Percentiles rank a stretch among this genome's conserved stretches.
Evolutionary conservation across 1,140 invertebrate species (phyloP).

Genomic region (Battus philenor): DNA sequence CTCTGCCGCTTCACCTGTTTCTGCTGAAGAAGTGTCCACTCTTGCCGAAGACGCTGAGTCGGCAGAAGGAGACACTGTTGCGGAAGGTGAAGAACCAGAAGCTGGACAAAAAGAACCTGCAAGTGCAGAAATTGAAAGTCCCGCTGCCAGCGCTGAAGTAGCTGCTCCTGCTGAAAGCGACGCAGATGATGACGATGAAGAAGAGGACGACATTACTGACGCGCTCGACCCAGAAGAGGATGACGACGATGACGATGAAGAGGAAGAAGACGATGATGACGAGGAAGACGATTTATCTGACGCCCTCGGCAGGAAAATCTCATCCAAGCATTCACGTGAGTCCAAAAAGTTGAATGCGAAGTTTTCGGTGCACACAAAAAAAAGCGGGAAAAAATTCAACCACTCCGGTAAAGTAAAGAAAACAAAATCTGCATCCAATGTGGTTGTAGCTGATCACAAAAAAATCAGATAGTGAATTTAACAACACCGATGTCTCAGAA

Average conservation of each 20-base stretch:
- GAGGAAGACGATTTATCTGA: slow-evolving; percentile 80
- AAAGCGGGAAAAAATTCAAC: slow-evolving; percentile 76
- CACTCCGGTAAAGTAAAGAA: slow-evolving; percentile 67
- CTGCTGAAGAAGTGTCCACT: slow-evolving; percentile 61
- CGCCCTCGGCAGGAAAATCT: slow-evolving; percentile 77
- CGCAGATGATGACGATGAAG: slow-evolving; percentile 77
- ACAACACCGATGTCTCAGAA: slow-evolving; percentile 39
- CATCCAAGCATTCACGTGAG: slow-evolving; percentile 83
- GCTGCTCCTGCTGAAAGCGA: slow-evolving; percentile 69
- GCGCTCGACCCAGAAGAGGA: slow-evolving; percentile 78
- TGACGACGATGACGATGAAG: slow-evolving; percentile 83
- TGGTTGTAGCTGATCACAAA: slow-evolving; percentile 67
- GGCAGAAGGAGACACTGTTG: slow-evolving; percentile 67
- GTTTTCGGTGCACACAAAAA: slow-evolving; percentile 74
- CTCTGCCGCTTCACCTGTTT: slow-evolving; percentile 49
- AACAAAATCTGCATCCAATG: slow-evolving; percentile 66
- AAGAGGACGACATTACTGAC: slow-evolving; percentile 79
- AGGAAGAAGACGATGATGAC: slow-evolving; percentile 85
- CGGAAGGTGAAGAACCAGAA: slow-evolving; percentile 57
- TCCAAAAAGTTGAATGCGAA: slow-evolving; percentile 81
- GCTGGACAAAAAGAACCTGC: slow-evolving; percentile 58
- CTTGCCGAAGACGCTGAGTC: slow-evolving; percentile 67
- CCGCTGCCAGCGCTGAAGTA: slow-evolving; percentile 56
- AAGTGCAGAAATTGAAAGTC: slow-evolving; percentile 48
- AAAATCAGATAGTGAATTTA: slow-evolving; percentile 73